Conservation (phyloP, 1,140 invertebrate species). For the Zaprionus davidi region DNA sequence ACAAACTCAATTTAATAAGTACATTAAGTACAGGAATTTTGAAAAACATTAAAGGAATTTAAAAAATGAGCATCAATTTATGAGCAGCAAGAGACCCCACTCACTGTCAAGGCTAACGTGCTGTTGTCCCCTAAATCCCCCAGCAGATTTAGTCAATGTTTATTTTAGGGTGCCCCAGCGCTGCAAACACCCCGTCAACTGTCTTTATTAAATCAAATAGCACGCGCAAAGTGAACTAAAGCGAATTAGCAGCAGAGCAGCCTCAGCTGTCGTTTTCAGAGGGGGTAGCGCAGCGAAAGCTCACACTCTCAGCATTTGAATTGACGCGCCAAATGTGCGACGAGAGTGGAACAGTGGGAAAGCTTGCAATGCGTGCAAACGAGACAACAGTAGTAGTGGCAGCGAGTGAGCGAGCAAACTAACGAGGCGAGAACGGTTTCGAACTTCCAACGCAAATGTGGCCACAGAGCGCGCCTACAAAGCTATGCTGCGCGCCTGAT, state of each 20-base stretch:
- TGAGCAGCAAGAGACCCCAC: conserved; percentile 3
- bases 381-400: conserved; percentile 16
- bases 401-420: background rate
- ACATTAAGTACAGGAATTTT: background rate
- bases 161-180: conserved; percentile 17
- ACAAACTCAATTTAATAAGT: background rate
- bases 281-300: conserved; percentile 4
- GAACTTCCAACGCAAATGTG: conserved; percentile 46
- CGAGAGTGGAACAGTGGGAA: conserved; percentile 3
- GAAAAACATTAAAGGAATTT: background rate
- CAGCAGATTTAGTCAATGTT: conserved; percentile 8
- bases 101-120: conserved; percentile 29
- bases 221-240: conserved; percentile 25
- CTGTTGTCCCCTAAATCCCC: conserved; percentile 1
- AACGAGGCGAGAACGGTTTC: conserved; percentile 22
- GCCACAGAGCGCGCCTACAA: conserved; percentile 8
- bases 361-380: conserved; percentile 42
- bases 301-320: conserved; percentile 23
- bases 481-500: conserved; percentile 62
- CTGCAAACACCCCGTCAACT: conserved; percentile 15
- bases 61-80: conserved; percentile 1
- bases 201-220: conserved; percentile 32
- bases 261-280: background rate
- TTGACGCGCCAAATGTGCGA: conserved; percentile 20
- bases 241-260: conserved; percentile 7